Percentiles rank a stretch among this genome's conserved stretches.
Conservation (phyloP, 2,113 vertebrate genomes). For the Hyla sarda region DNA sequence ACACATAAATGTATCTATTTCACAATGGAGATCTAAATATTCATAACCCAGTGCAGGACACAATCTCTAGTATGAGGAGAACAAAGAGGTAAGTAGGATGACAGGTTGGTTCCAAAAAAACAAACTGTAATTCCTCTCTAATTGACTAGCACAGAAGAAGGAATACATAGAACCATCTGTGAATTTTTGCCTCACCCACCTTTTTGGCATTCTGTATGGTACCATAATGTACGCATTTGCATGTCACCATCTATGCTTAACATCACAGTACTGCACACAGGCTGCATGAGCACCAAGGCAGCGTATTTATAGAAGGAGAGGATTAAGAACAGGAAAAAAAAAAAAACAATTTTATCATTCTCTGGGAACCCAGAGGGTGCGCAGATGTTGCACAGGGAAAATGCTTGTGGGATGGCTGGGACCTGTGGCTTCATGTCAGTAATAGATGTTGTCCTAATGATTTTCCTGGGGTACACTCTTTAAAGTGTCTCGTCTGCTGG, state of each 20-base stretch:
- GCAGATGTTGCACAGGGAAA: too few species aligned
- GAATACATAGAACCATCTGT: neutral
- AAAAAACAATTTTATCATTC: too few species aligned
- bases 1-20: too few species aligned
- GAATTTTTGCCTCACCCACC: neutral
- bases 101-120: neutral
- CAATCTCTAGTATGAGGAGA: neutral
- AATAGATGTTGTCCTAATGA: too few species aligned
- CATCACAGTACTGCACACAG: neutral
- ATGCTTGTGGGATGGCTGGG: too few species aligned
- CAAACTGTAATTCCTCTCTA: neutral
- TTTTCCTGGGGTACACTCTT: too few species aligned
- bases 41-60: neutral
- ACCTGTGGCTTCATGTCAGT: too few species aligned
- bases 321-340: neutral
- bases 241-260: neutral
- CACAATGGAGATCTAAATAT: neutral
- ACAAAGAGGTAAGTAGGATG: neutral
- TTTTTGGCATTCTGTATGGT: neutral
- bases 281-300: neutral
- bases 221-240: neutral
- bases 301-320: neutral
- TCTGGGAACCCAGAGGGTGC: too few species aligned
- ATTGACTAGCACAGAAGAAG: neutral
- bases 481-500: too few species aligned